Evolutionary conservation across 1,140 invertebrate genomes (phyloP), one percentile per base, ranked within the genome.

Genomic region (Lepidurus arcticus): DNA sequence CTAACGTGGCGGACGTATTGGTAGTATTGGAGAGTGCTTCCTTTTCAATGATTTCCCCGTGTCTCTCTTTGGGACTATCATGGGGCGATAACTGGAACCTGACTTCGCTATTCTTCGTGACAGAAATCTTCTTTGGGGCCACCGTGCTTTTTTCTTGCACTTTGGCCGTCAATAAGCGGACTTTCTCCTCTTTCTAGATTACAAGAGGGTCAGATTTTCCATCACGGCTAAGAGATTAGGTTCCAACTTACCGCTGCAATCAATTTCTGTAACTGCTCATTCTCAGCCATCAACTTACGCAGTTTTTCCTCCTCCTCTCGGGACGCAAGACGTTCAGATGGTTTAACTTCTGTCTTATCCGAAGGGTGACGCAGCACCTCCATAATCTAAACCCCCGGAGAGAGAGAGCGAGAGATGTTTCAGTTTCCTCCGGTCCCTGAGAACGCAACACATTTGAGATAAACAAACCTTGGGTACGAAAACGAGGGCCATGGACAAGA

Each of bases 401-500:
- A 83, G 73, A 24, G 44, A 74, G 9, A 45, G 34, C 44, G 26
- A 73, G 42, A 73, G 42, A 80, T n/a, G 75, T 78, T 16, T 26
- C 34, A 79, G 42, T 43, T 65, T 21, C 24, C 42, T 42, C 45
- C 78, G 13, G 6, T 42, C 74, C 74, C 74, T 24, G 43, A 16
- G 34, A 11, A 75, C 13, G 43, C 34, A 75, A 44, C 24, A 79
- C 34, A 81, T 45, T 78, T 24, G 43, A 10, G 73, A 42, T 76
- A 73, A 76, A 83, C 84, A 85, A 84, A 96, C 94, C 90, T 97
- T 99, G 82, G 95, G 96, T 81, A 97, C 91, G 87, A 98, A 98
- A 82, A 98, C 95, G 76, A 99, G 90, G 44, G 95, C 94, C 94
- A 98, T 97, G 81, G 96, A 97, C 16, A 98, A 89, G 86, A 98